These are phyloP conservation scores for Philopedon plagiatum DNA, from an alignment of 2,888 invertebrate genomes.

Conservation along the genomic window DNA sequence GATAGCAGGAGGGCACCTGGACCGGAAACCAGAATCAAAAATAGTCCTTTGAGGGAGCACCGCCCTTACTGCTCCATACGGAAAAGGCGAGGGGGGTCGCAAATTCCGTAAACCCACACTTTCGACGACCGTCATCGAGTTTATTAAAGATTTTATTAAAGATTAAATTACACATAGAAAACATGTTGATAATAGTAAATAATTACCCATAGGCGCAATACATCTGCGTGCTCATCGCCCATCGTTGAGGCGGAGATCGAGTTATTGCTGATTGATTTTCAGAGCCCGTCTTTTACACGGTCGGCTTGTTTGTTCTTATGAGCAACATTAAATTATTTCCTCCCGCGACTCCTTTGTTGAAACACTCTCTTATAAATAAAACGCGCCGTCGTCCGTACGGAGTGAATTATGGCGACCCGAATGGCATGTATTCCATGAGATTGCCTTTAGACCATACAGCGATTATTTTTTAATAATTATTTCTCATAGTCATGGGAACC, in stretches of 20 bases:
- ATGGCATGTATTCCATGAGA: conserved; percentile 39
- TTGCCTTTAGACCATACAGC: conserved; percentile 34
- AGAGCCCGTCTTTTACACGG: conserved; percentile 65
- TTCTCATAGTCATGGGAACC: conserved; percentile 28
- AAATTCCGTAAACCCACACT: too few relatives aligned
- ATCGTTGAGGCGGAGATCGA: conserved; percentile 58
- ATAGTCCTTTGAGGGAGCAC: too few relatives aligned
- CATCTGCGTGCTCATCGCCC: conserved; percentile 58
- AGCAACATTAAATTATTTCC: conserved; percentile 67
- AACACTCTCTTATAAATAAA: conserved; percentile 63
- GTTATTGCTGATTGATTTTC: conserved; percentile 68
- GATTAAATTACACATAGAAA: not conserved
- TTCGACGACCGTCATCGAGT: too few relatives aligned
- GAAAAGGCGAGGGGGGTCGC: too few relatives aligned
- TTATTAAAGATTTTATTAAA: too few relatives aligned
- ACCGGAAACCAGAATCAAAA: too few relatives aligned
- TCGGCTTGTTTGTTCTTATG: conserved; percentile 66
- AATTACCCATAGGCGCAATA: not conserved
- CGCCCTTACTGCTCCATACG: too few relatives aligned
- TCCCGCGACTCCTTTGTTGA: conserved; percentile 64
- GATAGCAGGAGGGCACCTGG: too few relatives aligned
- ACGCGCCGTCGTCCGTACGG: conserved; percentile 56
- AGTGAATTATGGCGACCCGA: conserved; percentile 62
- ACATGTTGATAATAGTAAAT: conserved; percentile 3
- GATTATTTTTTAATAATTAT: conserved; percentile 32